phyloP scores from a whole-genome alignment of 1,140 invertebrate species.

The Dendrolimus kikuchii region DNA sequence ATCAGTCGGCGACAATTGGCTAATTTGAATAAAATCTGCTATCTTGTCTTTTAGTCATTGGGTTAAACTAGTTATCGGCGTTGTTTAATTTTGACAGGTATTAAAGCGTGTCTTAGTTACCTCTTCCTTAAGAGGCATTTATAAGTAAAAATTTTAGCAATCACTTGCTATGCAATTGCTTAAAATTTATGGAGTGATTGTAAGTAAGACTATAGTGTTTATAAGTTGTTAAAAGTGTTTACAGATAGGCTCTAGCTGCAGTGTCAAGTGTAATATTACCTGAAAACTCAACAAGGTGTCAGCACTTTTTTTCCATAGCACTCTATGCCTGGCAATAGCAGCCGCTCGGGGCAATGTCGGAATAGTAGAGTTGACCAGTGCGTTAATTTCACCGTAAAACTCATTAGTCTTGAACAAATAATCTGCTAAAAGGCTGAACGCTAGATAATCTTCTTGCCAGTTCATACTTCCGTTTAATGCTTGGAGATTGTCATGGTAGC shows the following conservation, averaged over 20 bases:
- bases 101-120: too few species aligned
- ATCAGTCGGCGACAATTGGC: too few species aligned
- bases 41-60: too few species aligned
- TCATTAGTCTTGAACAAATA: conserved; percentile 63
- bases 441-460: conserved; percentile 64
- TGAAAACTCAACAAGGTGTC: conserved; percentile 66
- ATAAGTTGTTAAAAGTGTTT: too few species aligned
- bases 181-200: too few species aligned
- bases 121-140: too few species aligned
- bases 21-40: too few species aligned
- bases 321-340: conserved; percentile 58
- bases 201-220: too few species aligned
- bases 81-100: too few species aligned
- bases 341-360: conserved; percentile 52
- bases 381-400: conserved; percentile 63
- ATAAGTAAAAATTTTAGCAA: too few species aligned
- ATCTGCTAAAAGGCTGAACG: conserved; percentile 55
- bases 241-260: background rate
- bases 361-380: conserved; percentile 63
- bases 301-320: conserved; percentile 62
- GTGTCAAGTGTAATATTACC: conserved; percentile 22
- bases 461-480: conserved; percentile 67
- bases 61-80: too few species aligned
- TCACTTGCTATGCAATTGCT: too few species aligned
- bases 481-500: conserved; percentile 66